phyloP scores from a whole-genome alignment of 1,140 invertebrate species.

The Catajapyx aquilonaris region DNA sequence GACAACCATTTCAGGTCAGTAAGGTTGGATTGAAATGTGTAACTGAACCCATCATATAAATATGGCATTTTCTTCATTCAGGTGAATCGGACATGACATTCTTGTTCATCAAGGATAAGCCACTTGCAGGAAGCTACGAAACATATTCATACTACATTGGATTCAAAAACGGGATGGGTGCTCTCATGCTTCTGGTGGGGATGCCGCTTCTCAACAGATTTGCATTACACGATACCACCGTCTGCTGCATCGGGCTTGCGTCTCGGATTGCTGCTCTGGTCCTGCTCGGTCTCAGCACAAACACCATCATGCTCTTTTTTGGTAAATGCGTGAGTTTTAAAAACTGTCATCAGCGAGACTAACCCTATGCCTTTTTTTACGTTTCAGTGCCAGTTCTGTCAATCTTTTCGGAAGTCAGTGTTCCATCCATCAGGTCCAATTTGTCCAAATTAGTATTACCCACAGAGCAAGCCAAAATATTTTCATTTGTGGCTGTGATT shows the following conservation, averaged over 20 bases:
- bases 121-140: slow-evolving; percentile 19
- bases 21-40: neutral
- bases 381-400: too few species aligned
- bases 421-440: too few species aligned
- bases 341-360: too few species aligned
- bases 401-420: too few species aligned
- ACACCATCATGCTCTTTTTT: slow-evolving; percentile 17
- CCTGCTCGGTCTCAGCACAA: slow-evolving; percentile 17
- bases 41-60: neutral
- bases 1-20: slow-evolving; percentile 15
- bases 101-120: slow-evolving; percentile 16
- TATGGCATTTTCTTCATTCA: slow-evolving; percentile 10
- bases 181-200: slow-evolving; percentile 17
- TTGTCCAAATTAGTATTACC: neutral
- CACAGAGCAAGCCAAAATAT: slow-evolving; percentile 19
- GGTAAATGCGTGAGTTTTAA: too few species aligned
- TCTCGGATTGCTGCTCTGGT: slow-evolving; percentile 18
- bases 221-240: slow-evolving; percentile 14
- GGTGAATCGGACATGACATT: slow-evolving; percentile 20
- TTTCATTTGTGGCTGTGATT: slow-evolving; percentile 21
- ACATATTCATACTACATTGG: slow-evolving; percentile 21
- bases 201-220: slow-evolving; percentile 14
- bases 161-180: slow-evolving; percentile 16
- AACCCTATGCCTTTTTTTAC: too few species aligned
- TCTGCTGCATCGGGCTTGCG: slow-evolving; percentile 19